A percentile compares a stretch with the other conserved stretches of the same genome.
These are phyloP conservation scores for Diglossa brunneiventris DNA, from an alignment of 2,113 vertebrate species.

Conservation along the genomic window DNA sequence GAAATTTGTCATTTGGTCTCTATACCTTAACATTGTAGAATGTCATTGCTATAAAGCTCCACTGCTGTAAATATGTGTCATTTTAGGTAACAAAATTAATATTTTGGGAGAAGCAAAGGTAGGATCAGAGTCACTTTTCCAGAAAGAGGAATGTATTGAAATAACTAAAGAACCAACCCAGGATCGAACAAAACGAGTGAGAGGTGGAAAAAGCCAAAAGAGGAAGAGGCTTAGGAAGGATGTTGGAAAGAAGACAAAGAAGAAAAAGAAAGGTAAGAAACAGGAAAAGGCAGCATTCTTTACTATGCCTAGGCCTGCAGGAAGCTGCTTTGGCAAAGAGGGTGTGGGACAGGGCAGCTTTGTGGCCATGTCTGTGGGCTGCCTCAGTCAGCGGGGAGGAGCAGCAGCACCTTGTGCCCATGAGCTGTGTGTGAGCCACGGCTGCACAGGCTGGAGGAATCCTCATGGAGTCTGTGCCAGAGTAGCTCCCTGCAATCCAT, in stretches of 20 bases:
- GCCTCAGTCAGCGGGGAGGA: neutral
- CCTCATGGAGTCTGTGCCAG: neutral
- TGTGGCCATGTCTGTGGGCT: neutral
- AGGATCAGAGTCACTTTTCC: neutral
- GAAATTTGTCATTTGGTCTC: neutral
- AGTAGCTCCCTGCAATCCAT: neutral
- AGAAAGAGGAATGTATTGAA: conserved; percentile 71
- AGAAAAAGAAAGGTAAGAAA: conserved; percentile 71
- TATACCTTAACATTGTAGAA: neutral
- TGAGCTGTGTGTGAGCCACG: neutral
- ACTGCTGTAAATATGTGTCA: neutral
- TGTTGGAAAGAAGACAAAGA: conserved; percentile 68
- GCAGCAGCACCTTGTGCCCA: neutral
- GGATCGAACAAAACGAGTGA: conserved; percentile 72
- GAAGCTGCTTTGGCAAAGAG: neutral
- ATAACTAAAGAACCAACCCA: conserved; percentile 65
- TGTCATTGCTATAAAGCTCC: neutral
- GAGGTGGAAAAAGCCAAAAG: conserved; percentile 79
- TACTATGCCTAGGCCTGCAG: neutral
- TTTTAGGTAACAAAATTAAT: conserved; percentile 58
- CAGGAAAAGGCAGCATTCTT: neutral
- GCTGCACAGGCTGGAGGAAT: neutral
- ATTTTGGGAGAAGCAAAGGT: conserved; percentile 51
- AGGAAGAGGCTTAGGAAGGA: conserved; percentile 78
- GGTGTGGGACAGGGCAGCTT: neutral